phyloP scores from a whole-genome alignment of 2,888 invertebrate genomes.

The Artemia sinica region DNA sequence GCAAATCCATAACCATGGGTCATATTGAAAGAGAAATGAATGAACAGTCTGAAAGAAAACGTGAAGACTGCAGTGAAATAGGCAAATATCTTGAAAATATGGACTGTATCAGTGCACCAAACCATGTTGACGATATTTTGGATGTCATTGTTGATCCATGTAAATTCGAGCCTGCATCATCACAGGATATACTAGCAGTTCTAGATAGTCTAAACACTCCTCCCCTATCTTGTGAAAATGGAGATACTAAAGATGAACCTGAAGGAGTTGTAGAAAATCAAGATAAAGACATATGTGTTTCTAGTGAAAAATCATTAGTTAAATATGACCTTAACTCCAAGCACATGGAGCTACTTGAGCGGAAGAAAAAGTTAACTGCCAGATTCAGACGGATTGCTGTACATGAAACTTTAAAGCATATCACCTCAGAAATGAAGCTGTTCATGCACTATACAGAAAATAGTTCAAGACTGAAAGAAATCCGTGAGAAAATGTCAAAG shows the following conservation, averaged over 20 bases:
- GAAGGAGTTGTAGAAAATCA: not conserved
- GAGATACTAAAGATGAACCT: not conserved
- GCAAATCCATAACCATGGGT: not conserved
- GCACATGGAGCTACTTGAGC: constrained; percentile 3
- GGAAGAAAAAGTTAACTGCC: not conserved
- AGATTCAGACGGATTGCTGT: not conserved
- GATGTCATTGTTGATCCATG: constrained; percentile 60
- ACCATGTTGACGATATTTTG: constrained; percentile 43
- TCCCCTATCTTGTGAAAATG: not conserved
- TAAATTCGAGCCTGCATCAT: not conserved
- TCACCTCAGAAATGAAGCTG: not conserved
- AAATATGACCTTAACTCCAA: not conserved
- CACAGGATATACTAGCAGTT: constrained; percentile 14
- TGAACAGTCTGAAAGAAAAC: not conserved
- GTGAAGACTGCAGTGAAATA: not conserved
- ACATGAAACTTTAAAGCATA: constrained; percentile 1
- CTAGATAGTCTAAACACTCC: constrained; percentile 2
- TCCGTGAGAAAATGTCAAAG: not conserved
- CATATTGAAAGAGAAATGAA: not conserved
- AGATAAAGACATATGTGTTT: not conserved
- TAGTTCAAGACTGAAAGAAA: constrained; percentile 1
- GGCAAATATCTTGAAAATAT: not conserved
- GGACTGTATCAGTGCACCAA: not conserved
- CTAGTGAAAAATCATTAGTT: not conserved
- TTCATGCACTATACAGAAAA: constrained; percentile 7